Evolutionary conservation across 2,888 invertebrate species (phyloP).

Genomic region (Drepana falcataria): DNA sequence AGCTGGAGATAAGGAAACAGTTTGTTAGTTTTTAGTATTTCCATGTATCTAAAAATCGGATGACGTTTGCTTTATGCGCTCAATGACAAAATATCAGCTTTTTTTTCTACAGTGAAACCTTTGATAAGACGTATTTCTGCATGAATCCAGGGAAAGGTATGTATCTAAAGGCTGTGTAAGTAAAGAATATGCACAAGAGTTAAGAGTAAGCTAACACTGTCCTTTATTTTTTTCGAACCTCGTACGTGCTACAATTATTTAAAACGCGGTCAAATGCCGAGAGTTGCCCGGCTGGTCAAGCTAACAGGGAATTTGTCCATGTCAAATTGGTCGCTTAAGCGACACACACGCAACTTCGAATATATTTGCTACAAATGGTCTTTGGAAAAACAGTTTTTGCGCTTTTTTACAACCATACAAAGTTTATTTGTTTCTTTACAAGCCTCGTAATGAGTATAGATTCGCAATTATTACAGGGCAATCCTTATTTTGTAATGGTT

Average conservation of each 20-base stretch:
- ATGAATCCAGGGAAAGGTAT: no score
- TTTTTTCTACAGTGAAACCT: no score
- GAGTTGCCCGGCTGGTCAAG: slow-evolving; percentile 32
- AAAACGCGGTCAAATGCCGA: slow-evolving; percentile 23
- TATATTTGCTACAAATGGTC: slow-evolving; percentile 48
- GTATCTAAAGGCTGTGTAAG: no score
- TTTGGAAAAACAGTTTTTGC: slow-evolving; percentile 32
- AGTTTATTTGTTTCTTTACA: slow-evolving; percentile 10
- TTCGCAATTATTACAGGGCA: background rate
- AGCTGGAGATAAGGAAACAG: no score
- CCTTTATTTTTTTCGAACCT: slow-evolving; percentile 13
- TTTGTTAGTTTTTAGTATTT: no score
- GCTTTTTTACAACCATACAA: slow-evolving; percentile 16
- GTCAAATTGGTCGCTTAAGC: slow-evolving; percentile 60
- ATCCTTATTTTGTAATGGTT: background rate
- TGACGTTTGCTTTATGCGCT: no score
- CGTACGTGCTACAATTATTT: slow-evolving; percentile 32
- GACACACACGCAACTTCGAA: slow-evolving; percentile 47
- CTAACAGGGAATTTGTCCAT: slow-evolving; percentile 56
- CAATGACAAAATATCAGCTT: no score
- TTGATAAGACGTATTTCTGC: no score
- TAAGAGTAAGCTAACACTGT: background rate
- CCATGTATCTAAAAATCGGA: no score
- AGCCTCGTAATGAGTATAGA: background rate
- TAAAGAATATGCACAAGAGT: background rate